These are phyloP conservation scores for Harmothoe impar DNA, from an alignment of 2,888 invertebrate species.

Conservation along the genomic window DNA sequence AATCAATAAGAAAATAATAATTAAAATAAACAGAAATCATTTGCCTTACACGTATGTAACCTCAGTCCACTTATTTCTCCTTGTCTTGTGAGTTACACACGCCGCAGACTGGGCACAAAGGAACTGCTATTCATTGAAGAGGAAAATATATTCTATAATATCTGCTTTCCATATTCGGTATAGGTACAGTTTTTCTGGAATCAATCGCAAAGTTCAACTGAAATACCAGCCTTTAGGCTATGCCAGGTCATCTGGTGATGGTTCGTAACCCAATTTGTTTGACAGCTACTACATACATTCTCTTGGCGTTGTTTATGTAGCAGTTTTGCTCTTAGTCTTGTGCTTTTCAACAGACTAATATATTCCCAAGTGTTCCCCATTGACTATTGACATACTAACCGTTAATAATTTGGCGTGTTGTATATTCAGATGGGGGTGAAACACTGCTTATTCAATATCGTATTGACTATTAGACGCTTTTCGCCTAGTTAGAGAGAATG, in stretches of 20 bases:
- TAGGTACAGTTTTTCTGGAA: slow-evolving; percentile 99
- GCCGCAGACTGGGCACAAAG: background rate
- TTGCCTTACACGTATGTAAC: background rate
- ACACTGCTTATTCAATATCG: background rate
- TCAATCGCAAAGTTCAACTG: slow-evolving; percentile 99
- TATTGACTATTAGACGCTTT: too few relatives aligned
- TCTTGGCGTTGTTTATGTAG: slow-evolving; percentile 45
- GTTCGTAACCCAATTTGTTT: slow-evolving; percentile 64
- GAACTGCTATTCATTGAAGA: background rate
- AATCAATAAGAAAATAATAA: background rate
- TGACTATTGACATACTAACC: slow-evolving; percentile 33
- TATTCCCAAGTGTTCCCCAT: slow-evolving; percentile 13
- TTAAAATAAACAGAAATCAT: background rate
- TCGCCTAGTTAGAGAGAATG: too few relatives aligned
- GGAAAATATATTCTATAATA: slow-evolving; percentile 29
- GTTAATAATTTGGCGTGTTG: background rate
- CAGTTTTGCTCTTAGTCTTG: slow-evolving; percentile 51
- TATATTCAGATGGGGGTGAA: background rate
- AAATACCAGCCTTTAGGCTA: slow-evolving; percentile 97
- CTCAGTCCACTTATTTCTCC: background rate
- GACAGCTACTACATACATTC: slow-evolving; percentile 41
- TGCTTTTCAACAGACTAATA: slow-evolving; percentile 30
- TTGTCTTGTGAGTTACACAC: background rate
- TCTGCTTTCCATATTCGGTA: slow-evolving; percentile 63
- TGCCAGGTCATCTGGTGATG: slow-evolving; percentile 87